Evolutionary conservation across 2,797 vertebrate species (phyloP).

Genomic region (Gallinago solitaria): DNA sequence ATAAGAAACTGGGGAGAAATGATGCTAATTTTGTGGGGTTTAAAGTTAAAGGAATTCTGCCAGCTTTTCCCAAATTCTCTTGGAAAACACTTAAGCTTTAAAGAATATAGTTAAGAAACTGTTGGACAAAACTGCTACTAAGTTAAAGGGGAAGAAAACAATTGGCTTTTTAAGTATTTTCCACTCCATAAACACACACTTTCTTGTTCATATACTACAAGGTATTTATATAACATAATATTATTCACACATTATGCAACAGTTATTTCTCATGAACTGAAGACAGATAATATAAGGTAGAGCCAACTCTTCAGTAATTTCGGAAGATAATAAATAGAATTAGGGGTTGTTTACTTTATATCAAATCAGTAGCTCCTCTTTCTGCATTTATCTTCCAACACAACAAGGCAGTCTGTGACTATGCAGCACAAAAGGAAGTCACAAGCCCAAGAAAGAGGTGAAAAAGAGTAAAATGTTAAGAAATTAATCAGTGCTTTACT

Average conservation of each 20-base stretch:
- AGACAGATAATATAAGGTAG: not conserved
- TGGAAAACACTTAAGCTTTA: not conserved
- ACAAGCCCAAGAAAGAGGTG: not conserved
- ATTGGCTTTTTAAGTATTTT: conserved; percentile 17
- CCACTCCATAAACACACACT: not conserved
- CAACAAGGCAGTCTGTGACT: not conserved
- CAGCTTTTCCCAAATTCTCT: not conserved
- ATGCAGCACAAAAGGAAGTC: not conserved
- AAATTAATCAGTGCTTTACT: not conserved
- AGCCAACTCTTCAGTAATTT: not conserved
- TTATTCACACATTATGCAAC: conserved; percentile 25
- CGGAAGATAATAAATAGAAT: not conserved
- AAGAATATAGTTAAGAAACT: conserved; percentile 1
- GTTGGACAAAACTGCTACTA: not conserved
- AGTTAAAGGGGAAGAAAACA: conserved; percentile 5
- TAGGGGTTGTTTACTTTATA: not conserved
- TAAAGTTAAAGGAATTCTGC: not conserved
- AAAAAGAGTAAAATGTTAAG: not conserved
- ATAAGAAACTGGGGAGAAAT: not conserved
- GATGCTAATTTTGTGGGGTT: not conserved
- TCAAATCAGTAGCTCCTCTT: not conserved
- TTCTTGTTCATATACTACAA: conserved; percentile 27
- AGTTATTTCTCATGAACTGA: not conserved
- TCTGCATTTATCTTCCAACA: not conserved
- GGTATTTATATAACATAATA: conserved; percentile 30